Evolutionary conservation across 1,140 invertebrate genomes (phyloP), one percentile per base, ranked within the genome.

Genomic region (Drosophila orena): DNA sequence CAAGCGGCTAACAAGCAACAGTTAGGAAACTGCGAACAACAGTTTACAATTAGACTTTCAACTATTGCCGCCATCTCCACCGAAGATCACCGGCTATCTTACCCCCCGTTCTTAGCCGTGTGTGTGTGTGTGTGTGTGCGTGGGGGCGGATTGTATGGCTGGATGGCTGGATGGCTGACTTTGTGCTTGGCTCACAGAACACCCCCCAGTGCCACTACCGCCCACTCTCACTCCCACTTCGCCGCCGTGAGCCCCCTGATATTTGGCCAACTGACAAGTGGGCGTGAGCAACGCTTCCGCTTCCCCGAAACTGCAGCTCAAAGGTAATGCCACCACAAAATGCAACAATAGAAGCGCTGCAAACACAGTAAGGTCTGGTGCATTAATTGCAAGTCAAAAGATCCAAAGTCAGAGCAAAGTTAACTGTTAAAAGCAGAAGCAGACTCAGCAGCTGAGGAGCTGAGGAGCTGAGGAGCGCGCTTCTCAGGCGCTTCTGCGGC

Each of bases 21-120:
- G 83, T 86, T 86, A 83, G 76, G 75, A 73, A 75, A 74, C 64
- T 71, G 78, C 83, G 68, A 83, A 83, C 83, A 86, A 77, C 84
- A 86, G 83, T 86, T 86, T 86, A 86, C 83, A 86, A 86, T 86
- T 86, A 86, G 83, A 86, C 83, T 86, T 86, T 88, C 84, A 86
- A 86, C 84, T 86, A 76, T 56, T 76, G 65, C 79, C 83, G 81
- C 69, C 70, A 77, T 66, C 80, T 65, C 43, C 17, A 35, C 34
- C 20, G 35, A 17, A 54, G 65, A 74, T 75, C 59, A 52, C 46
- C 59, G 1, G 46, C 64, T 37, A 68, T 64, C 61, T 62, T 6
- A 8, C 37, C n/a, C 37, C n/a, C 44, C 44, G 6, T 22, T 56
- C 17, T 12, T 27, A 4, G n/a, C 37, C 37, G 34, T 35, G 61